Conservation (phyloP, 1,140 invertebrate species). For the Lepidostoma basale region DNA sequence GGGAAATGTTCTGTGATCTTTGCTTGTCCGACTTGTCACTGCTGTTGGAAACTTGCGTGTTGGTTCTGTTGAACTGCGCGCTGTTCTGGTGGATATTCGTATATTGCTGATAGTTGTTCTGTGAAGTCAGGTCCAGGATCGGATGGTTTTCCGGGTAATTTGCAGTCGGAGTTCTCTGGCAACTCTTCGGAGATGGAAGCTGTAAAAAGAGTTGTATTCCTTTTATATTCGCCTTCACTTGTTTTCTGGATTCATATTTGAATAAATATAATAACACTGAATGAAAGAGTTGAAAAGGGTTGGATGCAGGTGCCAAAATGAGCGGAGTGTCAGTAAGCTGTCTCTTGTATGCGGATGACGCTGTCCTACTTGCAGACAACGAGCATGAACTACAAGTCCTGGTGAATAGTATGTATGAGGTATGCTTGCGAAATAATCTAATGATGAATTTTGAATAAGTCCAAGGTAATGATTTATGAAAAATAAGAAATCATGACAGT, state of each 20-base stretch:
- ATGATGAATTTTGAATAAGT: too few species aligned
- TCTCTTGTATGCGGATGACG: too few species aligned
- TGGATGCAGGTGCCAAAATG: neutral
- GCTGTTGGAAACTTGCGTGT: conserved; percentile 4
- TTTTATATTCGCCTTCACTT: too few species aligned
- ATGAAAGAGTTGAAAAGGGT: neutral
- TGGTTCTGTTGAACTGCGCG: neutral
- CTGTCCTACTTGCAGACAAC: too few species aligned
- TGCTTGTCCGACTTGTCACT: conserved; percentile 3
- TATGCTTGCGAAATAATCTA: too few species aligned
- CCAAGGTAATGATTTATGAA: too few species aligned
- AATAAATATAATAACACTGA: too few species aligned
- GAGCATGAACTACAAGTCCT: too few species aligned
- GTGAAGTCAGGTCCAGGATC: conserved; percentile 7
- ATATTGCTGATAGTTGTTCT: conserved; percentile 21
- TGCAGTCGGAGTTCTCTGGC: conserved; percentile 35
- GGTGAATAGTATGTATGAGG: too few species aligned
- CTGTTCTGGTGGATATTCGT: neutral
- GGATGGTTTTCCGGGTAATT: conserved; percentile 26
- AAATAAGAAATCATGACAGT: too few species aligned
- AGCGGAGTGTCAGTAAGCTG: too few species aligned
- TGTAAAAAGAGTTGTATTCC: neutral
- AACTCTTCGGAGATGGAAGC: conserved; percentile 34
- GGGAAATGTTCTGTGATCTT: neutral
- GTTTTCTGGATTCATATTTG: too few species aligned